Conservation (phyloP, 2,113 vertebrate genomes). For the Hemiscyllium ocellatum region DNA sequence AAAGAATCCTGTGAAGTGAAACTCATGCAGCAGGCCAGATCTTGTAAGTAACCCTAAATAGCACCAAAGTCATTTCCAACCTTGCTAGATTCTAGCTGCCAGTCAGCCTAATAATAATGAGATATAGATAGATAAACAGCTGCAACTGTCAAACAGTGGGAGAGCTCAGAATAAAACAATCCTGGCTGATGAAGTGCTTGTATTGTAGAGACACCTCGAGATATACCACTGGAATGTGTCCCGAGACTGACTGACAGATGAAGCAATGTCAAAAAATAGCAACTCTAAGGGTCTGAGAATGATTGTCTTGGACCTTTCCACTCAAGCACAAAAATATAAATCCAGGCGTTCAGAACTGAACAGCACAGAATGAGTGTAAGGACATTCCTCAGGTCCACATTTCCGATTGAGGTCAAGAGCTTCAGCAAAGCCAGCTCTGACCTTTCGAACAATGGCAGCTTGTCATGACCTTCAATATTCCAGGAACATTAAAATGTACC, state of each 20-base stretch:
- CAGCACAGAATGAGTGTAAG: not conserved
- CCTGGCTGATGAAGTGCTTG: not conserved
- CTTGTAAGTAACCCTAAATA: not conserved
- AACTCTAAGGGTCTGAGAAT: not conserved
- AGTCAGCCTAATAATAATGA: conserved; percentile 25
- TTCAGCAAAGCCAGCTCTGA: not conserved
- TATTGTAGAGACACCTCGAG: not conserved
- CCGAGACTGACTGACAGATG: not conserved
- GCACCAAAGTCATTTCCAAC: not conserved
- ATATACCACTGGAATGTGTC: not conserved
- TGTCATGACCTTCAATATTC: not conserved
- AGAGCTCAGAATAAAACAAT: conserved; percentile 11
- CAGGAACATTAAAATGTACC: not conserved
- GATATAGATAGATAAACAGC: conserved; percentile 10
- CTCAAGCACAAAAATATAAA: not conserved
- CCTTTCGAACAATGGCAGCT: not conserved
- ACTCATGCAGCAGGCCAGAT: not conserved
- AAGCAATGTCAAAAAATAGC: not conserved
- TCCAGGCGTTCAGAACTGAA: not conserved
- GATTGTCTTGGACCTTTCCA: not conserved
- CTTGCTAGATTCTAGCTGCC: not conserved
- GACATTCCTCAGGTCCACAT: not conserved
- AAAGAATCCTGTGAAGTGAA: not conserved
- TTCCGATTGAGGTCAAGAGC: not conserved
- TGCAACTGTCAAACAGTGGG: not conserved